Base-by-base conservation (phyloP, 2,797 vertebrate genomes). In the Steatocranus sp. region DNA sequence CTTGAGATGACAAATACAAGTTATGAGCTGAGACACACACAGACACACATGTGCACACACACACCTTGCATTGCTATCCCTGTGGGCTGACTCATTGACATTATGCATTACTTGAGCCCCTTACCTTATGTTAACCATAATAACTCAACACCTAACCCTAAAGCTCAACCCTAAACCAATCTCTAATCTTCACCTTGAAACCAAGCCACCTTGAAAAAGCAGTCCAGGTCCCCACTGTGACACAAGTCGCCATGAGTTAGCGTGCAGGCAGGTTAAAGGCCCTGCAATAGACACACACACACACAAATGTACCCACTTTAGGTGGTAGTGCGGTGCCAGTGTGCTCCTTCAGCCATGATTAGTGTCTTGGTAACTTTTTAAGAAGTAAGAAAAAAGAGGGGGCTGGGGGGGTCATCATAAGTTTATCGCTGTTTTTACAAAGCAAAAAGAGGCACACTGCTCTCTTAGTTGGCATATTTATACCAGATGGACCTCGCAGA, bases 1-100 rank as follows among this genome's bases (percentile, higher is more conserved):
- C 88, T 82, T 4, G 27, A 86, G 80, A 76, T 66, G 54, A 38
- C 53, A 63, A 84, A 75, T 85, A 56, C 68, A 53, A 84, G 68
- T 48, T 73, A 73, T 73, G 68, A 48, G 43, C 41, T 79, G 66
- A 82, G 79, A 80, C 79, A 76, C 27, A 82, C 78, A 51, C 14
- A 63, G 25, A 63, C 25, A 27, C n/a, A 17, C 11, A 56, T 14
- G 50, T 14, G 20, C 14, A 3, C 80, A 66, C 30, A 73, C 43
- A 58, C 20, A 14, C 9, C 38, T 30, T 46, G 18, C 51, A 48
- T 56, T 30, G 18, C 32, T 50, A 3, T 27, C 11, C 34, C 46
- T 66, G 30, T 68, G n/a, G 46, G 15, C 36, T 78, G 48, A 9
- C 34, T 49, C 34, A 12, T 12, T 63, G 46, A 32, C 6, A 63